Evolutionary conservation across 2,888 invertebrate genomes (phyloP), one percentile per base, ranked within the genome.

Genomic region (Thumatha senex): DNA sequence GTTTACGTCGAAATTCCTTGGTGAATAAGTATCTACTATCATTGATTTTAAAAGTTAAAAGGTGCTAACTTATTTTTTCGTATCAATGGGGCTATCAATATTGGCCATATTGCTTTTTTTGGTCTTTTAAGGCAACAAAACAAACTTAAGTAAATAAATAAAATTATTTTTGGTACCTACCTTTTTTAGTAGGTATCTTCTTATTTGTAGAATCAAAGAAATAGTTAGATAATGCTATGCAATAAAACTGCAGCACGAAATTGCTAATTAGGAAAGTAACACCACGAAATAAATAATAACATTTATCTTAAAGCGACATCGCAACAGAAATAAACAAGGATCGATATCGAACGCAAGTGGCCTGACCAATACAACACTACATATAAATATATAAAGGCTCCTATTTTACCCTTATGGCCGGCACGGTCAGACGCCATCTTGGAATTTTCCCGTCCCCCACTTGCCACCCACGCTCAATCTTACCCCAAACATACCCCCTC

Each of bases 401-500:
- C 84, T 84, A 85, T 87, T 90, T 91, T 90, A 89, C 91, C 89
- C 91, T 86, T 91, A 91, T 91, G 91, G 89, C 90, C 90, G 84
- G 89, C 84, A 80, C 80, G 72, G 88, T 80, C 85, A 82, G 86
- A 83, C 76, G 89, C 91, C 91, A 91, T 92, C 87, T 92, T 90
- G 91, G 80, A 83, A 80, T 78, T 74, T 74, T 50, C 76, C 83
- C 77, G 80, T 77, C 71, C 80, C 81, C 75, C 76, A 75, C 67
- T 68, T 56, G 63, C 80, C 85, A 76, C 86, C 87, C 84, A 84
- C 89, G 80, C 86, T 81, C 83, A 81, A 82, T 86, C 87, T 87
- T 88, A 87, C 89, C 88, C 89, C 86, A 79, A 84, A 85, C 85
- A 77, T 83, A 80, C 84, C 89, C 85, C 87, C 89, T 78, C 87